Evolutionary conservation across 1,140 invertebrate species (phyloP).

Genomic region (Linepithema humile): DNA sequence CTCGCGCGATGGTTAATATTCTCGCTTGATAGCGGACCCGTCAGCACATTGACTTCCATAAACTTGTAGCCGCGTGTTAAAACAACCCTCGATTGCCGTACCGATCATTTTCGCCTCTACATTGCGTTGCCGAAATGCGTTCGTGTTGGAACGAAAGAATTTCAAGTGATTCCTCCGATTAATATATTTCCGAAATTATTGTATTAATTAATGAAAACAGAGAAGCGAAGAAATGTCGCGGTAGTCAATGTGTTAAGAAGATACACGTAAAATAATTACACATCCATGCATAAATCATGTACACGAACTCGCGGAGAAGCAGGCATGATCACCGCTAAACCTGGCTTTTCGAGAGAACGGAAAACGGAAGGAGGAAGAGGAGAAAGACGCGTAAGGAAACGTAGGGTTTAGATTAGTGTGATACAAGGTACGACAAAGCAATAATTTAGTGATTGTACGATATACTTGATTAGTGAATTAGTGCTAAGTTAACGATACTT

Average conservation of each 20-base stretch:
- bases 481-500: conserved; percentile 80
- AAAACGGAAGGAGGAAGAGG: conserved; percentile 19
- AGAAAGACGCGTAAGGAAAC: conserved; percentile 54
- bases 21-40: neutral
- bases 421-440: conserved; percentile 84
- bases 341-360: conserved; percentile 53
- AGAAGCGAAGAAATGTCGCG: neutral
- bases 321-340: conserved; percentile 66
- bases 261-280: conserved; percentile 19
- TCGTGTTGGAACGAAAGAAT: neutral
- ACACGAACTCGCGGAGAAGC: conserved; percentile 38
- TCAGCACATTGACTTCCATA: neutral
- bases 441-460: conserved; percentile 85
- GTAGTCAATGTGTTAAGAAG: conserved; percentile 28
- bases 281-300: neutral
- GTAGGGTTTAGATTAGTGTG: conserved; percentile 83
- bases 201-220: conserved; percentile 1
- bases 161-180: conserved; percentile 19
- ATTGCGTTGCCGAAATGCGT: neutral
- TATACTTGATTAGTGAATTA: conserved; percentile 82
- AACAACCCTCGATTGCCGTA: neutral
- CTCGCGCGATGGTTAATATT: neutral
- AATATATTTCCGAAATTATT: conserved; percentile 25
- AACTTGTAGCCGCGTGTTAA: neutral
- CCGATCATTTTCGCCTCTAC: neutral